Base-by-base conservation (phyloP, 2,797 vertebrate genomes). In the Uromys caudimaculatus region DNA sequence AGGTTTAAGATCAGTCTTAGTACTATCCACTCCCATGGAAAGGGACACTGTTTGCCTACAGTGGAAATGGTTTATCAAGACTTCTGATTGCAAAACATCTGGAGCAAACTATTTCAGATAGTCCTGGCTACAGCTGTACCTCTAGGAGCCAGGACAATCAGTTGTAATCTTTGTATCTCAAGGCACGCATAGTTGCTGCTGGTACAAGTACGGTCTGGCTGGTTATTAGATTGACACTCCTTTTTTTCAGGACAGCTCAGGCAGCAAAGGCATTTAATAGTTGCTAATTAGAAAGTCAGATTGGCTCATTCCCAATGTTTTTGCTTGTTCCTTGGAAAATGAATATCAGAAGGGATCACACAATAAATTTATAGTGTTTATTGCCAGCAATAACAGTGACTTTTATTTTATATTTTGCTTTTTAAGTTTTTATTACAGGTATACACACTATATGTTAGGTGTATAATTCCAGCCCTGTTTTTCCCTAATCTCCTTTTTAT, bases 201-300 rank as follows among this genome's bases (percentile, higher is more conserved):
- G 12, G 32, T n/a, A 62, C 87, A 89, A 60, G 73, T 47, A 47
- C 16, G 24, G 32, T 47, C 29, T 77, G 87, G 41, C 41, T 77
- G 41, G 29, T 14, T 62, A 21, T 77, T 89, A 62, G 41, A 77
- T 56, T 77, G 50, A 19, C 56, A 73, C 14, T 88, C n/a, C 52
- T 32, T 88, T 58, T 56, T 56, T 52, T 54, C 32, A 44, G 1
- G 6, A 41, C 54, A 77, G 29, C 54, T 77, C 21, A 77, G 29
- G 54, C 71, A 77, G 73, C 21, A 89, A 77, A 77, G 32, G 29
- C 47, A 0, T 62, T 89, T 60, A 62, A 47, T 77, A 62, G 73
- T 47, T 77, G 73, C 73, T 77, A 77, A 89, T 89, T 89, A 62
- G 32, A 47, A 60, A 89, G 73, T 62, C 86, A 60, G 41, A 89